phyloP scores from a whole-genome alignment of 2,113 vertebrate genomes.

The Lagopus leucura region DNA sequence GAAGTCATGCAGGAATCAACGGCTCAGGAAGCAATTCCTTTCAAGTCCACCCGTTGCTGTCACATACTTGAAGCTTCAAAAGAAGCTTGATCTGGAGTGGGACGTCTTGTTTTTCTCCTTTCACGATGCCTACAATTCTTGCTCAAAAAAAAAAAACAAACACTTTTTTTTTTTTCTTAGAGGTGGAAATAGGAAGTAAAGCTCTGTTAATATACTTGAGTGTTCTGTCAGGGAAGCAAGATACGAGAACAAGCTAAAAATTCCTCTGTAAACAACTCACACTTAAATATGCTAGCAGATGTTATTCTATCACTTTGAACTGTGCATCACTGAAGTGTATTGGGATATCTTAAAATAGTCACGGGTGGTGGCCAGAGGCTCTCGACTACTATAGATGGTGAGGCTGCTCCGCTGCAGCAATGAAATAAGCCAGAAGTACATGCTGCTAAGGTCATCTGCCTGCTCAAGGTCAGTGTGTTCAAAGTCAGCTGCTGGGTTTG shows the following conservation, averaged over 20 bases:
- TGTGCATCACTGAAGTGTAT: constrained; percentile 80
- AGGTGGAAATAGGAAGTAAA: constrained; percentile 37
- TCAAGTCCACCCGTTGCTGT: neutral
- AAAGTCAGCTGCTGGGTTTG: constrained; percentile 83
- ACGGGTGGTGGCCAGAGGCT: constrained; percentile 82
- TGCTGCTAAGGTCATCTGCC: constrained; percentile 83
- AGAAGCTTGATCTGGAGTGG: constrained; percentile 22
- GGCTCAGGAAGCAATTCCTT: neutral
- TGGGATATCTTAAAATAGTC: constrained; percentile 92
- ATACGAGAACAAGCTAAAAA: constrained; percentile 37
- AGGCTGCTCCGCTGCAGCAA: constrained; percentile 85
- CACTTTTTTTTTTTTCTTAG: neutral
- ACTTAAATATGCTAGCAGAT: constrained; percentile 74
- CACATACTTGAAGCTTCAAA: constrained; percentile 28
- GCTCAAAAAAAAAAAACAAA: neutral
- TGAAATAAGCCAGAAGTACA: constrained; percentile 92
- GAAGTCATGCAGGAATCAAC: neutral
- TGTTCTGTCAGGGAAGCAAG: neutral
- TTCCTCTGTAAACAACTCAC: constrained; percentile 71
- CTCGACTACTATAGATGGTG: constrained; percentile 98
- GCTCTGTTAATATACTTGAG: neutral
- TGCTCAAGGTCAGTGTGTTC: constrained; percentile 92
- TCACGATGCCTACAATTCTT: neutral
- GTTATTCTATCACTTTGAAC: constrained; percentile 79
- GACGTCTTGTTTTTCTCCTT: constrained; percentile 5